Evolutionary conservation across 2,797 vertebrate genomes (phyloP), one percentile per base, ranked within the genome.

Genomic region (Clangula hyemalis): DNA sequence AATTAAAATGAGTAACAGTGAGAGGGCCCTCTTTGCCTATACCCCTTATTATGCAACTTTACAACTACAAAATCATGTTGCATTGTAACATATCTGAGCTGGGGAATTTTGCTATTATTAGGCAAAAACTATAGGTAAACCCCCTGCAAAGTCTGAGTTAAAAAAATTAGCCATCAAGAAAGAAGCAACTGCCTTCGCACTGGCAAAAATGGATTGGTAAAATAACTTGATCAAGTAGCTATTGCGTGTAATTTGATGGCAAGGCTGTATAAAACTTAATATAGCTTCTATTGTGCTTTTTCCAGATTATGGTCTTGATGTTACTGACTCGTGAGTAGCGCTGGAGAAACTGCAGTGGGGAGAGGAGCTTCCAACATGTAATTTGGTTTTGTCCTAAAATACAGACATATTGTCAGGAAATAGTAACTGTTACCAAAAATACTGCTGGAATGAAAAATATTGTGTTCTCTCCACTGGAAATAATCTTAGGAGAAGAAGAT

Each of bases 401-500:
- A 94, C 82, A 95, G 91, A 93, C 79, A 93, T 90, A 95, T 95
- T 95, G 91, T 96, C 89, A 96, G 94, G 86, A 97, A 97, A 97
- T 96, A 95, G 94, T 95, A 97, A 95, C 94, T 90, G 94, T 96
- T 95, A 96, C 94, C 96, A 96, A 95, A 96, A 96, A 96, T 95
- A 94, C 77, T 89, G 89, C 61, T 95, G 93, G 88, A 96, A 91
- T 58, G 83, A 68, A 95, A 97, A 94, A 89, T 77, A 66, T 77
- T 69, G 93, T 71, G 90, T 68, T 95, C 92, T 85, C 90, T 93
- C 85, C 71, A 75, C 77, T 88, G 90, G 92, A 94, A 96, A 91
- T 75, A 85, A 90, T 96, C 94, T 90, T 84, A 57, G 84, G 75
- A 96, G 62, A 72, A 85, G 64, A 84, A 68, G 49, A 79, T 81